phyloP scores from a whole-genome alignment of 2,113 vertebrate species.

The Nesogale talazaci region DNA sequence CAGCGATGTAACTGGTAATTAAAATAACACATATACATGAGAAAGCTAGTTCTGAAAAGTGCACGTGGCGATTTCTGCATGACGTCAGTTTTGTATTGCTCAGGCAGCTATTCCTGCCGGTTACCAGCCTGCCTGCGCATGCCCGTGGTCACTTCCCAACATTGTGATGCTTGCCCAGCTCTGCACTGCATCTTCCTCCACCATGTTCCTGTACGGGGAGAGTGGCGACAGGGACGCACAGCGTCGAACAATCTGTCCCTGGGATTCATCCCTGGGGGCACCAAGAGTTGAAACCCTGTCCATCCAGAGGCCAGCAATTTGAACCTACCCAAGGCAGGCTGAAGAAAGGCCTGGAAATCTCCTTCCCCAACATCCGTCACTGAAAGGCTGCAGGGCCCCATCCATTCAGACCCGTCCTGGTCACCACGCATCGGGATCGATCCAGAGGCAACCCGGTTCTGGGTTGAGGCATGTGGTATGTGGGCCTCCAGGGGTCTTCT shows the following conservation, averaged over 20 bases:
- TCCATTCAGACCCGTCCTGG: too few relatives aligned
- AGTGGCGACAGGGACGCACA: background rate
- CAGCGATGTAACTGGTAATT: background rate
- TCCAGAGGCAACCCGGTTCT: background rate
- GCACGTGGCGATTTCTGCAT: background rate
- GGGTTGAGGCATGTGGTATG: background rate
- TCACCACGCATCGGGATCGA: background rate
- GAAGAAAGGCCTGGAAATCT: background rate
- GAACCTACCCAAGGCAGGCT: too few relatives aligned
- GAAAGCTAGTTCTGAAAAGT: background rate
- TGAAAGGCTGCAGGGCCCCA: background rate
- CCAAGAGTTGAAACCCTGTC: background rate
- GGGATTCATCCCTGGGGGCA: background rate
- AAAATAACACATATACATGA: background rate
- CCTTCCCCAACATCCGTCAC: background rate
- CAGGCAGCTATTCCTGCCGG: background rate
- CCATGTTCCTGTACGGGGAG: background rate
- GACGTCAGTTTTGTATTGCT: background rate
- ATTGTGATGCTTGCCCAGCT: background rate
- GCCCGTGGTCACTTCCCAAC: background rate
- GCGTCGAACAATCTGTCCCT: background rate
- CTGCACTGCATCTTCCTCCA: background rate
- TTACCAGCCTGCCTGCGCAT: background rate
- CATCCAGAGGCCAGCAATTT: too few relatives aligned
- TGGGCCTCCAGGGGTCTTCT: background rate